Base-by-base conservation (phyloP, 2,888 invertebrate species). In the Myopa tessellatipennis region DNA sequence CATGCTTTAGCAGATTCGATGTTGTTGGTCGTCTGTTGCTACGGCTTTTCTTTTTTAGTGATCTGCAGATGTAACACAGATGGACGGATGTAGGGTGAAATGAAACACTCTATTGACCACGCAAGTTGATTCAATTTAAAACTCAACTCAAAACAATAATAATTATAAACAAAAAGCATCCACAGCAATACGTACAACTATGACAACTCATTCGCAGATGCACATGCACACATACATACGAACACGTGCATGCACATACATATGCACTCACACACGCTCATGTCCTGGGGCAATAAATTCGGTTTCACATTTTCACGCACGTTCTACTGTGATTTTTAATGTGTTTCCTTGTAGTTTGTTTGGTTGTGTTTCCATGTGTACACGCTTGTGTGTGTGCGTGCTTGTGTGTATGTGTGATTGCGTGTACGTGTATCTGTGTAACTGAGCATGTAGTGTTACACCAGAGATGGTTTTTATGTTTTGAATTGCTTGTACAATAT, bases 61-160 rank as follows among this genome's bases (percentile, higher is more conserved):
- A 3, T 50, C 26, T 26, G 26, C 26, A 26, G 26, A 26, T 26
- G 26, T 26, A 26, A 26, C 26, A 26, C 26, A 6, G 45, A 45
- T 45, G 6, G 45, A 55, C 10, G 26, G 26, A 6, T 55, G 55
- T 55, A 55, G 4, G 55, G 16, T 14, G 55, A 55, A 55, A 70
- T 36, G 12, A 50, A 26, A 40, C 70, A 70, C 63, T 76, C 69
- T 70, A 70, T 69, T 76, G 75, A 69, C 76, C 36, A 63, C 71
- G 65, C 50, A 38, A 76, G 71, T 76, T 76, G 71, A 76, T 76
- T 76, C 65, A 70, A 76, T 76, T 76, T 76, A 18, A 76, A 71
- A 76, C 63, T 71, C 45, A 40, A 65, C 12, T 71, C 40, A 71
- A 45, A 76, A 45, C 58, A 75, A 75, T 34, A 68, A 69, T 34